Evolutionary conservation across 2,797 vertebrate species (phyloP).

Genomic region (Poecilia picta): DNA sequence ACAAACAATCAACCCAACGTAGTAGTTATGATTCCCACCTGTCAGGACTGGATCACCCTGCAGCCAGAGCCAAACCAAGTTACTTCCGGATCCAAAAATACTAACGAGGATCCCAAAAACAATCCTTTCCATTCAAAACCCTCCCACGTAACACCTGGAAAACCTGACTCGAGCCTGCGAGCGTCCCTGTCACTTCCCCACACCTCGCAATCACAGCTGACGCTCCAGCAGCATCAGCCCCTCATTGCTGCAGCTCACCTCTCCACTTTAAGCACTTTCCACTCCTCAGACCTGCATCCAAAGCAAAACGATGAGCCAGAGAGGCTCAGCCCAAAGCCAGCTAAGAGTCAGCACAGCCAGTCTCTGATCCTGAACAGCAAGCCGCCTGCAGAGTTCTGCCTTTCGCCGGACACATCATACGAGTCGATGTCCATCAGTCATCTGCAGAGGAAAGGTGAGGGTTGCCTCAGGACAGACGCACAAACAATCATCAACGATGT

Average conservation of each 20-base stretch:
- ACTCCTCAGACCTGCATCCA: slow-evolving; percentile 63
- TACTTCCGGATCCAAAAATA: slow-evolving; percentile 67
- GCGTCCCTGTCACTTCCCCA: slow-evolving; percentile 29
- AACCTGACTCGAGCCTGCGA: slow-evolving; percentile 38
- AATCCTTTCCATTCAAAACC: slow-evolving; percentile 37
- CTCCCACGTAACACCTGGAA: slow-evolving; percentile 34
- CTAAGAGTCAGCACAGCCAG: slow-evolving; percentile 74
- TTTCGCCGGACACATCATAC: slow-evolving; percentile 88
- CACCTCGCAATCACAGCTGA: slow-evolving; percentile 56
- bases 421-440: slow-evolving; percentile 91
- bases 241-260: slow-evolving; percentile 63
- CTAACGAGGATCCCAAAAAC: slow-evolving; percentile 63
- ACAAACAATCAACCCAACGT: slow-evolving; percentile 36
- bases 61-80: slow-evolving; percentile 64
- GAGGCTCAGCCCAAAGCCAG: slow-evolving; percentile 63
- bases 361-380: slow-evolving; percentile 88
- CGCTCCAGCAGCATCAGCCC: slow-evolving; percentile 23
- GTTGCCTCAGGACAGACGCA: not conserved
- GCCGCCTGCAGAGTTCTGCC: slow-evolving; percentile 88
- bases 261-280: slow-evolving; percentile 64
- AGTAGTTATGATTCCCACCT: slow-evolving; percentile 57
- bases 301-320: slow-evolving; percentile 34
- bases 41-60: slow-evolving; percentile 63
- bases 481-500: slow-evolving; percentile 1
- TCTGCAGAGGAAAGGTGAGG: slow-evolving; percentile 91